Percentiles rank a stretch among this genome's conserved stretches.
phyloP scores from a whole-genome alignment of 2,113 vertebrate genomes.

The Labeo catla region DNA sequence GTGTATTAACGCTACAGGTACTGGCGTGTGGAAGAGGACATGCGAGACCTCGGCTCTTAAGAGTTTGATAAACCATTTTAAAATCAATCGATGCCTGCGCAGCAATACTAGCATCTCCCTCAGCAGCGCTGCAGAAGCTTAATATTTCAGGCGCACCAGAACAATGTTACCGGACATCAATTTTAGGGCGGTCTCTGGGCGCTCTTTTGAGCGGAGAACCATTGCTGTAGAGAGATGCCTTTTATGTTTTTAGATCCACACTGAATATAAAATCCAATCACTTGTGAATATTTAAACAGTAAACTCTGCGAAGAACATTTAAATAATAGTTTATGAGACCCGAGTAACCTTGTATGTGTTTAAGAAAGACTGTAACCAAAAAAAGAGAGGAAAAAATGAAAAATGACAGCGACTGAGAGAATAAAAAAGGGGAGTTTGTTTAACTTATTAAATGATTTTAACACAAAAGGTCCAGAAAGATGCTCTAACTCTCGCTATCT shows the following conservation, averaged over 20 bases:
- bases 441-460: constrained; percentile 11
- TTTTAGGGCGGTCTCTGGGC: background rate
- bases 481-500: background rate
- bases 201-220: background rate
- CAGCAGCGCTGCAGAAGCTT: background rate
- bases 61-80: constrained; percentile 29
- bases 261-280: constrained; percentile 10
- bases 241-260: background rate
- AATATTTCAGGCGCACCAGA: constrained; percentile 5
- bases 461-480: background rate
- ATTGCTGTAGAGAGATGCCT: background rate
- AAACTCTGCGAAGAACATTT: background rate
- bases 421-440: background rate
- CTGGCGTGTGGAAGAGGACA: background rate
- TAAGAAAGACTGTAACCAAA: background rate
- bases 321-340: background rate
- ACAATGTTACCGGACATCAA: constrained; percentile 9
- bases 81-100: constrained; percentile 8
- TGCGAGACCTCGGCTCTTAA: background rate
- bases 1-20: constrained; percentile 16
- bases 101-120: background rate
- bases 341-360: background rate
- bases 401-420: no score
- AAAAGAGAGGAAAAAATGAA: no score
- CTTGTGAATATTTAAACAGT: background rate